Conservation (phyloP, 2,113 vertebrate genomes). For the Cnemophilus loriae region DNA sequence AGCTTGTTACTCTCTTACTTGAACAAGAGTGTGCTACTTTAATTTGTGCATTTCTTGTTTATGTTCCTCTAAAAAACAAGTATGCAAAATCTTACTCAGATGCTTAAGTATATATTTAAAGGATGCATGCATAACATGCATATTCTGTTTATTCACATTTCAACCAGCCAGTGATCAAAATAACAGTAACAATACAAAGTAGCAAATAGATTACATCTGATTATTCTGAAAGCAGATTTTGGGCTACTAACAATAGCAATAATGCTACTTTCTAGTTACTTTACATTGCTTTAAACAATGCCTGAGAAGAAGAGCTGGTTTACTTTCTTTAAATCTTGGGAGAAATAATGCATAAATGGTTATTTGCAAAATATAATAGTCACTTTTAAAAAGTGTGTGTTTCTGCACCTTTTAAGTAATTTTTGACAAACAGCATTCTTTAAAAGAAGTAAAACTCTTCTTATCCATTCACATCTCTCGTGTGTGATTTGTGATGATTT, state of each 20-base stretch:
- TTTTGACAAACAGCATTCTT: not conserved
- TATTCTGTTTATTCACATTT: not conserved
- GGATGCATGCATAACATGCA: accelerated
- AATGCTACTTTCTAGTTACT: not conserved
- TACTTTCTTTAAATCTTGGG: not conserved
- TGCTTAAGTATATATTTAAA: not conserved
- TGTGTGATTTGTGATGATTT: accelerated
- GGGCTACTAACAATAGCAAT: not conserved
- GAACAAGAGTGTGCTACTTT: not conserved
- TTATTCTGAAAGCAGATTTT: not conserved
- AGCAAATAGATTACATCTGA: not conserved
- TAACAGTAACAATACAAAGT: not conserved
- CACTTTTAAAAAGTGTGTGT: not conserved
- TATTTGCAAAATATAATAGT: not conserved
- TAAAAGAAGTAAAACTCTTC: not conserved
- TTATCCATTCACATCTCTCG: not conserved
- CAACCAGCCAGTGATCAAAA: not conserved
- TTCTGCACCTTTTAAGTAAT: not conserved
- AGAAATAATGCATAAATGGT: not conserved
- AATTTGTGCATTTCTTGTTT: not conserved
- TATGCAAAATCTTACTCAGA: not conserved
- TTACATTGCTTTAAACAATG: not conserved
- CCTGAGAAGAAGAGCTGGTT: not conserved
- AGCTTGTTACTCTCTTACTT: not conserved
- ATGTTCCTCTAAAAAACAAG: not conserved